Base-by-base conservation (phyloP, 2,797 vertebrate species). In the Loriculus beryllinus region DNA sequence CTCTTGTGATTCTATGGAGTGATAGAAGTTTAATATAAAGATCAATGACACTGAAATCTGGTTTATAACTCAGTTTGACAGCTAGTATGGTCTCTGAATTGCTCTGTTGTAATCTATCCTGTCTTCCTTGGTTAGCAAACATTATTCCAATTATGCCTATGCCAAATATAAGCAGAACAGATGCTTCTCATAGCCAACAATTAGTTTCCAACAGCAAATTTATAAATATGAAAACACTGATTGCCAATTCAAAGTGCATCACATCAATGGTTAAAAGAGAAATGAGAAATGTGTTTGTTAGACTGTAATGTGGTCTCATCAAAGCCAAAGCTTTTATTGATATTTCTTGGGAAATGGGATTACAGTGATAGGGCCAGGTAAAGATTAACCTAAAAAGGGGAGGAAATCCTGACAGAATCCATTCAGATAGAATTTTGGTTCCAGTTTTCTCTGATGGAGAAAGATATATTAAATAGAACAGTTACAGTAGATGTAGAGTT, bases 61-160 rank as follows among this genome's bases (percentile, higher is more conserved):
- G 52, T 82, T 89, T 94, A 85, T 92, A 93, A 95, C 71, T 82
- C 51, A 77, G 25, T n/a, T 68, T 92, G 89, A 89, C 75, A 87
- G 71, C 12, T 57, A 91, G 17, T 71, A 57, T 52, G 60, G 39
- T 77, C 16, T 89, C 71, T 68, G 56, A 82, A 93, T 85, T 87
- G n/a, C 51, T 87, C 17, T 85, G 33, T 26, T 86, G 59, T 62
- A 87, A 92, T 87, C 40, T 56, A 56, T 14, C n/a, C 35, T 72
- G 75, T 85, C 75, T 92, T 89, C 65, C n/a, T 85, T 37, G 35
- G 84, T 92, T 93, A 95, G 65, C 48, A 92, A 91, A 87, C 3
- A 81, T 90, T 87, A 91, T 77, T n/a, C 14, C 68, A 92, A 68
- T 91, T 82, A 94, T 9, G 77, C 20, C 52, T 80, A 56, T 56